Evolutionary conservation across 2,113 vertebrate genomes (phyloP).

Genomic region (Nothobranchius furzeri): DNA sequence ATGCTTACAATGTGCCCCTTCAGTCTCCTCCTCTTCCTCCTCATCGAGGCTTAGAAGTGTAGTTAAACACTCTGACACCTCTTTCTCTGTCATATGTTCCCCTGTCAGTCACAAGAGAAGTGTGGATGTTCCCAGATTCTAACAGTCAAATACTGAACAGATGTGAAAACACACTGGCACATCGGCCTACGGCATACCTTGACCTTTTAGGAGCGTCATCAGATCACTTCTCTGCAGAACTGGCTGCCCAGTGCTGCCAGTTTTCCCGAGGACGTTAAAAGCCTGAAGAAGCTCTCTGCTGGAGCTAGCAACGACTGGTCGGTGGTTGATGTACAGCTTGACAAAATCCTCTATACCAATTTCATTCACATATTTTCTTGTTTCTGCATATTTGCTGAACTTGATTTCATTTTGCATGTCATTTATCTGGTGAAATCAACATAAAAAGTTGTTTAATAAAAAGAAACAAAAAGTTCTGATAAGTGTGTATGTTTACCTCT

Average conservation of each 20-base stretch:
- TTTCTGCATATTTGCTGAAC: conserved; percentile 87
- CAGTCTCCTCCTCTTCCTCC: conserved; percentile 43
- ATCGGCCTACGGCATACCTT: conserved; percentile 74
- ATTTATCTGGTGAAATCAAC: conserved; percentile 79
- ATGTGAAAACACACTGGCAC: background rate
- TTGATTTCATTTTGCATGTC: conserved; percentile 91
- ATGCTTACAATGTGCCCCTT: conserved; percentile 30
- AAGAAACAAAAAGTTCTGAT: background rate
- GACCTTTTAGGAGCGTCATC: conserved; percentile 82
- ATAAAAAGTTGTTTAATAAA: background rate
- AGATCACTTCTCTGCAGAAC: conserved; percentile 81
- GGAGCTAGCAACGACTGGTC: conserved; percentile 83
- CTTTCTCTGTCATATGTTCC: conserved; percentile 88
- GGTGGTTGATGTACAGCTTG: conserved; percentile 91
- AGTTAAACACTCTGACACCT: conserved; percentile 82
- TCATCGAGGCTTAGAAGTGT: conserved; percentile 78
- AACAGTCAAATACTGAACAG: conserved; percentile 9
- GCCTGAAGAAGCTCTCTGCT: conserved; percentile 69
- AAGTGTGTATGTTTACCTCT: conserved; percentile 77
- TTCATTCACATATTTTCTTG: conserved; percentile 82
- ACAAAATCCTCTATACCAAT: conserved; percentile 88
- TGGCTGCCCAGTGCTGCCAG: conserved; percentile 62
- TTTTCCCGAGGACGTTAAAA: conserved; percentile 82
- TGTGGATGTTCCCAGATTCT: background rate
- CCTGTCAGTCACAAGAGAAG: conserved; percentile 72